Evolutionary conservation across 1,140 invertebrate species (phyloP), one percentile per base, ranked within the genome.

Genomic region (Megalonaias nervosa): DNA sequence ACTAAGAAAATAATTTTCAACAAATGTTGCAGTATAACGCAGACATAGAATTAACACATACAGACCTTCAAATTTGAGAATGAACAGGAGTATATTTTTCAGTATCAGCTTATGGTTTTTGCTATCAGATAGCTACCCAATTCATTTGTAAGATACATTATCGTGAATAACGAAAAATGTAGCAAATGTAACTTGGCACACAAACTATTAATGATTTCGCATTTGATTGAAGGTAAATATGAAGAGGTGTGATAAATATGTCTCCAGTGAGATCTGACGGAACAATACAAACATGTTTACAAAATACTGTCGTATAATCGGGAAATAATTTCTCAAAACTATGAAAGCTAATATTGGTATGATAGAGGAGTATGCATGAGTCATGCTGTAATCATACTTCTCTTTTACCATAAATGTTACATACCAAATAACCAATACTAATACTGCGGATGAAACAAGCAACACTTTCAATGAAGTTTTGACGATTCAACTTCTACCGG

Each of bases 251-350:
- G 83, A 85, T 26, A 88, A 77, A 74, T 88, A 88, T 3, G 87
- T 87, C 70, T 88, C 87, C 31, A 88, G 72, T 2, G 85, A 87
- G 17, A 88, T 87, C 73, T 83, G 87, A 21, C 84, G 85, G 16
- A 87, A 64, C 69, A 72, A 82, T 9, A 77, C 78, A 69, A 88
- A 88, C 62, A 87, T 66, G 17, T 66, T 23, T 3, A 83, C 23
- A 61, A 85, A 80, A 57, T 85, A 60, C 26, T 67, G 74, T 9
- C 86, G 74, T 19, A 82, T 65, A 11, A 72, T 13, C 1, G 84
- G 81, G 69, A 82, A 83, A 1, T 75, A 57, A 64, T 88, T 88
- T 55, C 87, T 67, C 2, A 83, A 31, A 16, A 85, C 74, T 31
- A 87, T 84, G 73, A 79, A 88, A n/a, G 73, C 59, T 16, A 86